phyloP scores from a whole-genome alignment of 2,888 invertebrate species.

The Oxytorus armatus region DNA sequence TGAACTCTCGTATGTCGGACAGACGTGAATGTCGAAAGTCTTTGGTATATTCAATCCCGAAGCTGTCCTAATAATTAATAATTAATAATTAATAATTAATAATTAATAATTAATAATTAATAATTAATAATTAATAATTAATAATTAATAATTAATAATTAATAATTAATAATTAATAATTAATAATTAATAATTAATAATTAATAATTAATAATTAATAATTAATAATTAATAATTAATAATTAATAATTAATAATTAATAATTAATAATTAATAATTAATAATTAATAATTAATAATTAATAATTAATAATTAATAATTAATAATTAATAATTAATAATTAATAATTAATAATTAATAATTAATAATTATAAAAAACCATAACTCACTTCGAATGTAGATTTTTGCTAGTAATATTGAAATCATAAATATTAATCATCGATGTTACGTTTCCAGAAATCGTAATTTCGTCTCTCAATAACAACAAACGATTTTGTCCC shows the following conservation, averaged over 20 bases:
- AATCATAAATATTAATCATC: conserved; percentile 80
- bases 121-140: neutral
- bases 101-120: neutral
- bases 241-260: neutral
- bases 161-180: too few relatives aligned
- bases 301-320: too few relatives aligned
- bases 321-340: too few relatives aligned
- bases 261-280: neutral
- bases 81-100: neutral
- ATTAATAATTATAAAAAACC: neutral
- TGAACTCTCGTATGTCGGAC: conserved; percentile 66
- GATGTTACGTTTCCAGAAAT: conserved; percentile 66
- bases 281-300: too few relatives aligned
- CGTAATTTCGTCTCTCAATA: conserved; percentile 72
- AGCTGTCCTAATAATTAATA: conserved; percentile 68
- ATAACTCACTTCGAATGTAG: conserved; percentile 79
- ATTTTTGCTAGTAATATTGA: conserved; percentile 72
- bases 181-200: too few relatives aligned
- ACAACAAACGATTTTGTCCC: conserved; percentile 74
- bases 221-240: too few relatives aligned
- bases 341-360: too few relatives aligned
- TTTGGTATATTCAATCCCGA: conserved; percentile 64
- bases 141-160: neutral
- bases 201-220: too few relatives aligned
- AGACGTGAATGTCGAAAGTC: conserved; percentile 71